A percentile compares a stretch with the other conserved stretches of the same genome.
These are phyloP conservation scores for Hirtodrosophila histrioides DNA, from an alignment of 2,888 invertebrate genomes.

Conservation along the genomic window DNA sequence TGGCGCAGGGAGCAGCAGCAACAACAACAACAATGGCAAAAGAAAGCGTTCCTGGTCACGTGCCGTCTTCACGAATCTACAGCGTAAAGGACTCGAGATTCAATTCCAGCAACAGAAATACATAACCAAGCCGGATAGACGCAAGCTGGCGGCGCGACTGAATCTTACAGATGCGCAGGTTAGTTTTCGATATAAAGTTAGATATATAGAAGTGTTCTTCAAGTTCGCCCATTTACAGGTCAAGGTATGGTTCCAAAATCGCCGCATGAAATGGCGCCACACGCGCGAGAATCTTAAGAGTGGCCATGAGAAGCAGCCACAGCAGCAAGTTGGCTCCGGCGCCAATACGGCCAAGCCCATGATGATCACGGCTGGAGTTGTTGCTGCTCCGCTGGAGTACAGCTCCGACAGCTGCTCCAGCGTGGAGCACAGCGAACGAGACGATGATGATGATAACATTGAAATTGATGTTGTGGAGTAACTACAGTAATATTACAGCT, in stretches of 20 bases:
- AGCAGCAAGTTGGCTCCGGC: conserved; percentile 24
- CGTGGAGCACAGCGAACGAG: conserved; percentile 75
- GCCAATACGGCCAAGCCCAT: conserved; percentile 17
- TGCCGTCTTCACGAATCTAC: conserved; percentile 97
- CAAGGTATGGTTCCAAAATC: conserved; percentile 96
- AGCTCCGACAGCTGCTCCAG: conserved; percentile 78
- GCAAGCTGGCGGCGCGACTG: conserved; percentile 95
- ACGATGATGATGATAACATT: conserved; percentile 75
- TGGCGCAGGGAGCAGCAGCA: conserved; percentile 11
- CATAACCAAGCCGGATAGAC: conserved; percentile 96
- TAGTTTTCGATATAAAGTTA: conserved; percentile 28
- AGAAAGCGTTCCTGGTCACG: conserved; percentile 97
- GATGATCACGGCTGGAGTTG: conserved; percentile 6
- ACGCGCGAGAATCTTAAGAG: conserved; percentile 87
- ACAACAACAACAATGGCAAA: conserved; percentile 84
- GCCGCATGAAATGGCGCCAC: conserved; percentile 95
- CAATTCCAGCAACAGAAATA: conserved; percentile 97
- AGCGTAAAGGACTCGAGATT: conserved; percentile 96
- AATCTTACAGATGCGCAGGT: conserved; percentile 98
- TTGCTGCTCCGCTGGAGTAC: conserved; percentile 49
- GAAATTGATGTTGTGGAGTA: conserved; percentile 83
- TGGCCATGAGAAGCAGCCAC: conserved; percentile 82
- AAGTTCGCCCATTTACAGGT: conserved; percentile 85
- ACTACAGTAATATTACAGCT: background rate
- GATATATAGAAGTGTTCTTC: background rate